Percentiles rank a stretch among this genome's conserved stretches.
phyloP scores from a whole-genome alignment of 1,140 invertebrate species.

The Chlorops oryzae region DNA sequence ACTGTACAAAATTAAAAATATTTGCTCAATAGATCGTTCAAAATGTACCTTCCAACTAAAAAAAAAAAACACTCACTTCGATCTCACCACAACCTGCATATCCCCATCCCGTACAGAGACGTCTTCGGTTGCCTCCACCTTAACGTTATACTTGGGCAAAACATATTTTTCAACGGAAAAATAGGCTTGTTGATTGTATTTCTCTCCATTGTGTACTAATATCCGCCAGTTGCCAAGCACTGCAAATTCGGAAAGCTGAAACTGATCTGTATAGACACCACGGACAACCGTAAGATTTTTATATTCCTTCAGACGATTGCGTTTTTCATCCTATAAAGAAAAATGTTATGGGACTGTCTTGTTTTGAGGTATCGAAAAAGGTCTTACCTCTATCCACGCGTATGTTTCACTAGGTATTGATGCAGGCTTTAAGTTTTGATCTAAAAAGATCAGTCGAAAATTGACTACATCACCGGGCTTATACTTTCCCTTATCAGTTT shows the following conservation, averaged over 20 bases:
- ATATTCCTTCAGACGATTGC: conserved; percentile 67
- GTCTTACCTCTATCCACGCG: conserved; percentile 13
- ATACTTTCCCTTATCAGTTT: conserved; percentile 91
- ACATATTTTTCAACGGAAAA: conserved; percentile 74
- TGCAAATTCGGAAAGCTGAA: conserved; percentile 74
- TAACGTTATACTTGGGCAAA: conserved; percentile 84
- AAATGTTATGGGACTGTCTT: conserved; percentile 50
- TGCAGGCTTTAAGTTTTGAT: conserved; percentile 64
- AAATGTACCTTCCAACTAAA: conserved; percentile 68
- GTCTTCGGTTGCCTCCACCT: conserved; percentile 72
- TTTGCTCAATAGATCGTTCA: conserved; percentile 58
- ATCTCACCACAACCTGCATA: conserved; percentile 70
- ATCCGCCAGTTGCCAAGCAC: conserved; percentile 82
- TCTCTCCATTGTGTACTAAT: conserved; percentile 21
- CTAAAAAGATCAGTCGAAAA: conserved; percentile 78
- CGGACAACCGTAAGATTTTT: conserved; percentile 59
- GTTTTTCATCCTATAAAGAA: conserved; percentile 24
- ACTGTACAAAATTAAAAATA: conserved; percentile 43
- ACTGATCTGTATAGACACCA: conserved; percentile 65
- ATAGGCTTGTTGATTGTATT: conserved; percentile 23
- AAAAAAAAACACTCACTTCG: conserved; percentile 52
- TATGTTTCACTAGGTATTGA: conserved; percentile 65
- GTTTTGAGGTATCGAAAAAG: conserved; percentile 52
- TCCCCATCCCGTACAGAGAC: conserved; percentile 75
- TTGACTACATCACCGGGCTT: conserved; percentile 79